phyloP scores from a whole-genome alignment of 2,113 vertebrate genomes.

The Leucosticte australis region DNA sequence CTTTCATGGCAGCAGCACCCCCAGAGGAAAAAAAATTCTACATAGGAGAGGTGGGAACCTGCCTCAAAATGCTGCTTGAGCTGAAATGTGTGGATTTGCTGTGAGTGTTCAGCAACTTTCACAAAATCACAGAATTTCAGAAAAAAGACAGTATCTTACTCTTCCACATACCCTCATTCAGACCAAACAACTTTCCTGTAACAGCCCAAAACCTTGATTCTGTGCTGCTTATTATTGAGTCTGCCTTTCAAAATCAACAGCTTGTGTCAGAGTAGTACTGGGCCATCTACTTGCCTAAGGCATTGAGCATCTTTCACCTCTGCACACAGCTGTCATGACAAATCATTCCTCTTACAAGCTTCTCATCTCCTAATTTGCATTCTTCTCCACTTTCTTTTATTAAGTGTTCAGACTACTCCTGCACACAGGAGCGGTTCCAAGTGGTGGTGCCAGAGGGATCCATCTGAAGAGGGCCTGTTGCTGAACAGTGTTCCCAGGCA shows the following conservation, averaged over 20 bases:
- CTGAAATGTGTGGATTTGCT: not conserved
- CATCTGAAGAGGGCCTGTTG: not conserved
- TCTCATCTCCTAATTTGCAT: not conserved
- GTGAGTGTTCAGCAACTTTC: not conserved
- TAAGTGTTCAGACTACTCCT: not conserved
- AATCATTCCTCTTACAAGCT: not conserved
- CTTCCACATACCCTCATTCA: not conserved
- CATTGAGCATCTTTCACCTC: not conserved
- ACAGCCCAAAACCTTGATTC: not conserved
- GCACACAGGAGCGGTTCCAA: not conserved
- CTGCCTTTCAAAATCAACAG: not conserved
- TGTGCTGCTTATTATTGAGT: not conserved
- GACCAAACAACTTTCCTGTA: not conserved
- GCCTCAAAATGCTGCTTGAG: not conserved
- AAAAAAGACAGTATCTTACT: not conserved
- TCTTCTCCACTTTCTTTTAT: not conserved
- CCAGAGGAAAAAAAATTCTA: not conserved
- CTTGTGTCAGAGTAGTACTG: not conserved
- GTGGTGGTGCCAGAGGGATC: not conserved
- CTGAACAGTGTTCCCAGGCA: rapidly evolving
- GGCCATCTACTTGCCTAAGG: not conserved
- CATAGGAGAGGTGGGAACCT: not conserved
- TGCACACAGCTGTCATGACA: not conserved
- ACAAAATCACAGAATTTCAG: not conserved
- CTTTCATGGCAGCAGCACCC: not conserved